Percentiles rank a stretch among this genome's conserved stretches.
phyloP scores from a whole-genome alignment of 2,888 invertebrate species.

The Mimumesa dahlbomi region DNA sequence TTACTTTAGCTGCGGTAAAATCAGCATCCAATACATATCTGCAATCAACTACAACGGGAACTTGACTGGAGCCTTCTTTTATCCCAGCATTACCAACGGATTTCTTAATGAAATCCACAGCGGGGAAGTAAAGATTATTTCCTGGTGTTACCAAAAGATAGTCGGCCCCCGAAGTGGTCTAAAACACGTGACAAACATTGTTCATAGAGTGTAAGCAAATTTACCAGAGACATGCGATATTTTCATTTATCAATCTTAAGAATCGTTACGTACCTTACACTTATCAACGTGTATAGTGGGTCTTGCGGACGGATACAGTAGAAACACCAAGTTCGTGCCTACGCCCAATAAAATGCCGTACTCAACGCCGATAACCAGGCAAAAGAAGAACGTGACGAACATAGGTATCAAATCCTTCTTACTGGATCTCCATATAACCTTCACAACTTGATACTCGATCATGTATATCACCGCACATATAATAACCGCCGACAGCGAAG shows the following conservation, averaged over 20 bases:
- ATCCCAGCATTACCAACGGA: slow-evolving; percentile 88
- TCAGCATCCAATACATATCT: slow-evolving; percentile 90
- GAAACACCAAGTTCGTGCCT: slow-evolving; percentile 87
- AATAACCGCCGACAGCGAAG: slow-evolving; percentile 94
- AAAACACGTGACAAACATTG: slow-evolving; percentile 72
- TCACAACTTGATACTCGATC: slow-evolving; percentile 94
- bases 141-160: slow-evolving; percentile 90
- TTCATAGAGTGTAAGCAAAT: too few species aligned
- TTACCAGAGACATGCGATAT: too few species aligned
- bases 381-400: slow-evolving; percentile 90
- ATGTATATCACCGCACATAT: slow-evolving; percentile 97
- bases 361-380: slow-evolving; percentile 91
- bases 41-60: slow-evolving; percentile 92
- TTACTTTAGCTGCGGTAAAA: slow-evolving; percentile 89
- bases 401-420: slow-evolving; percentile 90
- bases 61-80: slow-evolving; percentile 86
- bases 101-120: slow-evolving; percentile 90
- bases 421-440: slow-evolving; percentile 92
- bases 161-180: slow-evolving; percentile 86
- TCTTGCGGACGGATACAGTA: slow-evolving; percentile 90
- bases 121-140: slow-evolving; percentile 91
- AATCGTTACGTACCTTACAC: slow-evolving; percentile 82
- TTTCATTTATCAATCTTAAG: too few species aligned
- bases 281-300: slow-evolving; percentile 89
- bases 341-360: slow-evolving; percentile 93